These are phyloP conservation scores for Schizotus pectinicornis DNA, from an alignment of 2,888 invertebrate genomes.

Conservation along the genomic window DNA sequence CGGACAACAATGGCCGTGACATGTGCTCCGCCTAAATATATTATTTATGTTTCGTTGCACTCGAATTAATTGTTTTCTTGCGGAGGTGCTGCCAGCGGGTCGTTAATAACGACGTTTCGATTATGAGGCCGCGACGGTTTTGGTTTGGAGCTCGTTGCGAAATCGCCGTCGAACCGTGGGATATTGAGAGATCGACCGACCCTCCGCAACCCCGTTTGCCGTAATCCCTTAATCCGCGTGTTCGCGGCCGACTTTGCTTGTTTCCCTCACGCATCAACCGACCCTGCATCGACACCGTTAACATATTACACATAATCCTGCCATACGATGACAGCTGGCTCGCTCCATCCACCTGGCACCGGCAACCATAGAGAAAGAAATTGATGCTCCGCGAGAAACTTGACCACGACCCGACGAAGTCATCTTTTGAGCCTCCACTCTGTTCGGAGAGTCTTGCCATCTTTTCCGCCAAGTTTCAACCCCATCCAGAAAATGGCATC, in stretches of 20 bases:
- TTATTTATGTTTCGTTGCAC: conserved; percentile 37
- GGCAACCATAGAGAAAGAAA: no score
- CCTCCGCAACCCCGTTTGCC: no score
- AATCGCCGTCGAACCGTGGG: no score
- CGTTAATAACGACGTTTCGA: not conserved
- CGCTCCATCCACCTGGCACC: conserved; percentile 19
- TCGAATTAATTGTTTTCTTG: conserved; percentile 31
- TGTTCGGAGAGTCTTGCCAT: no score
- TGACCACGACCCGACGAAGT: no score
- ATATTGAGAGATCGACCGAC: no score
- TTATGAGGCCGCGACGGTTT: not conserved
- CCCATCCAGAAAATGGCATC: no score
- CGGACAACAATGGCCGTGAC: conserved; percentile 36
- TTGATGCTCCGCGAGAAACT: no score
- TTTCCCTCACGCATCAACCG: conserved; percentile 15
- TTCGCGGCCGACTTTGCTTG: conserved; percentile 37
- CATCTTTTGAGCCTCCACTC: no score
- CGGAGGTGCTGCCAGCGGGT: not conserved
- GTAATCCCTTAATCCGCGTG: conserved; percentile 37
- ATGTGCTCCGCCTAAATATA: conserved; percentile 39
- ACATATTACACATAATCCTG: conserved; percentile 31
- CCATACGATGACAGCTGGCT: conserved; percentile 30
- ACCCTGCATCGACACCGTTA: conserved; percentile 24
- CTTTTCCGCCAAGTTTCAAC: no score
- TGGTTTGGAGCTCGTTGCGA: no score